Conservation (phyloP, 30 jellyfish, hydroid and myxozoan species). For the Clytia hemisphaerica region DNA sequence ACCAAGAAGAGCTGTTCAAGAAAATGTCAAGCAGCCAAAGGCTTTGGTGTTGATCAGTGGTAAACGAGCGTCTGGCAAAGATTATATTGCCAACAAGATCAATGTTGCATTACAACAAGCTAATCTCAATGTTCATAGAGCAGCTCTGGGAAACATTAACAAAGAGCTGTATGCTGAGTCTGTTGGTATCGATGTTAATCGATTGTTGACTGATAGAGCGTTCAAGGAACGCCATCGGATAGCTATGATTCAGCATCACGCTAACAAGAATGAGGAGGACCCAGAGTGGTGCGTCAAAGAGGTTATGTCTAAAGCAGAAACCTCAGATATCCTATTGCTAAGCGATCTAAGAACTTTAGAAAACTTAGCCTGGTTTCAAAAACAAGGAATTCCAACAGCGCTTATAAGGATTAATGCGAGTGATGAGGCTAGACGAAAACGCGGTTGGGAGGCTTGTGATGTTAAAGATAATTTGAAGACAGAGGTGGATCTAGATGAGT, state of each 20-base stretch:
- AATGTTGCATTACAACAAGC: background rate
- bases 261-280: background rate
- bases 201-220: conserved; percentile 1
- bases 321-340: background rate
- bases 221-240: conserved; percentile 13
- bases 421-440: background rate
- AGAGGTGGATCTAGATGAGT: conserved; percentile 2
- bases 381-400: background rate
- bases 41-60: conserved; percentile 3
- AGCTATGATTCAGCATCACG: background rate
- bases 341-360: background rate
- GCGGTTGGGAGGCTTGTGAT: conserved; percentile 14
- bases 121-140: background rate
- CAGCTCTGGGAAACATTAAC: conserved; percentile 16
- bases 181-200: background rate
- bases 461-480: background rate
- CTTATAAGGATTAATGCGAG: background rate
- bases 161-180: conserved; percentile 3
- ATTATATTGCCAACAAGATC: background rate
- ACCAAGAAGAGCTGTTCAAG: background rate
- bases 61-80: conserved; percentile 11
- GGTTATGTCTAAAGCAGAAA: background rate
- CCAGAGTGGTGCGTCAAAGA: conserved; percentile 20
- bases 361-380: conserved; percentile 3
- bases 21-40: background rate